Base-by-base conservation (phyloP, 1,140 invertebrate species). In the Drosophila pallidifrons region DNA sequence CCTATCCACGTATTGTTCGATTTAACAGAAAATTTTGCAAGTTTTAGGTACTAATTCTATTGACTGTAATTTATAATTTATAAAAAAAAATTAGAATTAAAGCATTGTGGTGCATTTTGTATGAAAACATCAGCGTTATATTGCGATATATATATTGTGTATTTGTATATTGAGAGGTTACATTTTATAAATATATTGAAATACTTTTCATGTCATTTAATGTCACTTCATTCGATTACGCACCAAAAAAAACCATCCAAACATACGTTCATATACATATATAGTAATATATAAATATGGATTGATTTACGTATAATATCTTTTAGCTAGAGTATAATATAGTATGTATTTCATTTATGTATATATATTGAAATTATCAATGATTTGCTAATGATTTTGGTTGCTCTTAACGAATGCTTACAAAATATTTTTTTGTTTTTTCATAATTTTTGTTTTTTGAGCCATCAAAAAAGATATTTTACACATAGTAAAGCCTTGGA, bases 401-500 rank as follows among this genome's bases (percentile, higher is more conserved):
- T 59, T 65, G 51, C 46, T 28, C 47, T 45, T 75, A 64, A 75
- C 60, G 55, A 71, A 60, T 66, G 45, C 55, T 76, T 76, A 76
- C 46, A 72, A 72, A 76, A 66, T 72, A 72, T 72, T 59, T 43
- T 46, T 58, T 69, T 35, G 15, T 63, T 43, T 58, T 60, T 2
- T 49, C 20, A 25, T 25, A 25, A 64, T 71, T 30, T 66, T 46
- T 41, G 5, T 57, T 32, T 45, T 65, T 59, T 52, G 11, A 67
- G 16, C 46, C 71, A 65, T 65, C 38, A 72, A 71, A 71, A 71
- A 72, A 66, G 60, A 72, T 71, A 65, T 35, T 60, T 59, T 72
- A 65, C 32, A 76, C 38, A 54, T 76, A 66, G 59, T 76, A 76
- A 88, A 80, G 81, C 81, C 65, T 74, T 82, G 72, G 71, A 54